These are phyloP conservation scores for Leptarthrus brevirostris DNA, from an alignment of 2,888 invertebrate species.

Conservation along the genomic window DNA sequence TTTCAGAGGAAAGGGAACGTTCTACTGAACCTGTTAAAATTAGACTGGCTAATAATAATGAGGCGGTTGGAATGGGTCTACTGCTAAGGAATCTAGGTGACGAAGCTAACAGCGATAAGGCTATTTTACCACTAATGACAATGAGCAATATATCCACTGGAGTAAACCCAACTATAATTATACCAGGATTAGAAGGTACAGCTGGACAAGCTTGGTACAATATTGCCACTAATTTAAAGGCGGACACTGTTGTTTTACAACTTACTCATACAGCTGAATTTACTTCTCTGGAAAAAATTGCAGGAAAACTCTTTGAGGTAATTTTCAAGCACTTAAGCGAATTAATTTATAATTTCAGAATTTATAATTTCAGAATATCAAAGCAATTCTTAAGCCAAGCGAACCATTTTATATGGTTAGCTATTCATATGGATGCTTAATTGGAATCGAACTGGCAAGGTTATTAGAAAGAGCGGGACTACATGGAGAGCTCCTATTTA, in stretches of 20 bases:
- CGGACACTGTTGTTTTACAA: conserved; percentile 61
- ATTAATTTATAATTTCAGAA: neutral
- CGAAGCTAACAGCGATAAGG: conserved; percentile 70
- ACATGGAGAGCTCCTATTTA: conserved; percentile 74
- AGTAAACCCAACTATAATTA: conserved; percentile 64
- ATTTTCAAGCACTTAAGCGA: conserved; percentile 33
- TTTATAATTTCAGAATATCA: conserved; percentile 69
- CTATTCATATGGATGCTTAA: conserved; percentile 87
- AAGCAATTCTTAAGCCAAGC: conserved; percentile 69
- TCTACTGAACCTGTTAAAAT: conserved; percentile 62
- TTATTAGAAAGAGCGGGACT: conserved; percentile 76
- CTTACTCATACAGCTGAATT: conserved; percentile 60
- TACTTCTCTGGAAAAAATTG: conserved; percentile 59
- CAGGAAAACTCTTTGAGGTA: conserved; percentile 60
- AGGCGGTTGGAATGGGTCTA: conserved; percentile 69
- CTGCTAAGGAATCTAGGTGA: conserved; percentile 74
- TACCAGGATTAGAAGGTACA: conserved; percentile 78
- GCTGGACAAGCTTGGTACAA: conserved; percentile 67
- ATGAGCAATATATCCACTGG: conserved; percentile 62
- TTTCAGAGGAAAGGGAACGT: conserved; percentile 59
- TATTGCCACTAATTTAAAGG: conserved; percentile 59
- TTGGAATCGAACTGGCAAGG: conserved; percentile 81
- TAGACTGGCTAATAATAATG: conserved; percentile 61
- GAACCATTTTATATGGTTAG: conserved; percentile 81
- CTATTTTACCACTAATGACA: conserved; percentile 70